Conservation (phyloP, 2,888 invertebrate genomes). For the Tigriopus californicus region DNA sequence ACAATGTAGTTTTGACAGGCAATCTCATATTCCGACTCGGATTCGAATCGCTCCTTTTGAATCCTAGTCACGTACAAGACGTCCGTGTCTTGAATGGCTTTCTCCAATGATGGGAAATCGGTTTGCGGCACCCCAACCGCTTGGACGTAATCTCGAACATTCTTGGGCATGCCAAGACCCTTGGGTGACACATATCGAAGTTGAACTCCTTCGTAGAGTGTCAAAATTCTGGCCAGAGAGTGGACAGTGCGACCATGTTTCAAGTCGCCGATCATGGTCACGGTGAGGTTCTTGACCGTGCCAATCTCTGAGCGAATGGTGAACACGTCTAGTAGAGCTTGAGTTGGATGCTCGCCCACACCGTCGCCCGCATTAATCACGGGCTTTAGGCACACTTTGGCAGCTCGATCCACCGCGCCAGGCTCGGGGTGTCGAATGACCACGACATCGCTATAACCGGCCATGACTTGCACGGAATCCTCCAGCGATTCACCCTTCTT, state of each 20-base stretch:
- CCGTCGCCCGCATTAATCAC: slow-evolving; percentile 98
- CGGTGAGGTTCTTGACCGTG: slow-evolving; percentile 49
- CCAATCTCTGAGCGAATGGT: slow-evolving; percentile 97
- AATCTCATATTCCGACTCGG: slow-evolving; percentile 63
- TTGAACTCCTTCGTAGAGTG: slow-evolving; percentile 55
- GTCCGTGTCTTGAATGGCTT: slow-evolving; percentile 77
- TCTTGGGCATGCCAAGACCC: slow-evolving; percentile 73
- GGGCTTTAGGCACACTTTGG: slow-evolving; percentile 63
- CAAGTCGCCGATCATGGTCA: slow-evolving; percentile 94
- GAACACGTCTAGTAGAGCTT: slow-evolving; percentile 89
- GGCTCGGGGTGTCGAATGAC: slow-evolving; percentile 74
- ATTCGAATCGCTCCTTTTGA: slow-evolving; percentile 74
- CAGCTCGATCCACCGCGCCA: slow-evolving; percentile 43
- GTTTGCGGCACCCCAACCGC: slow-evolving; percentile 45
- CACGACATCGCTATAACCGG: slow-evolving; percentile 80
- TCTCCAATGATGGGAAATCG: slow-evolving; percentile 40
- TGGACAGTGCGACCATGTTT: slow-evolving; percentile 97
- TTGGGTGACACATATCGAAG: slow-evolving; percentile 67
- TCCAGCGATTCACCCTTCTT: slow-evolving; percentile 92
- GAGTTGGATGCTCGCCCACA: slow-evolving; percentile 89
- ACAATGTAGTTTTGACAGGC: slow-evolving; percentile 75
- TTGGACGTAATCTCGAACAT: slow-evolving; percentile 55
- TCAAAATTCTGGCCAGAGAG: slow-evolving; percentile 78
- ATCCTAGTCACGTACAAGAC: slow-evolving; percentile 97
- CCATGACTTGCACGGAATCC: slow-evolving; percentile 36